Evolutionary conservation across 2,113 vertebrate genomes (phyloP).

Genomic region (Oryzias curvinotus): DNA sequence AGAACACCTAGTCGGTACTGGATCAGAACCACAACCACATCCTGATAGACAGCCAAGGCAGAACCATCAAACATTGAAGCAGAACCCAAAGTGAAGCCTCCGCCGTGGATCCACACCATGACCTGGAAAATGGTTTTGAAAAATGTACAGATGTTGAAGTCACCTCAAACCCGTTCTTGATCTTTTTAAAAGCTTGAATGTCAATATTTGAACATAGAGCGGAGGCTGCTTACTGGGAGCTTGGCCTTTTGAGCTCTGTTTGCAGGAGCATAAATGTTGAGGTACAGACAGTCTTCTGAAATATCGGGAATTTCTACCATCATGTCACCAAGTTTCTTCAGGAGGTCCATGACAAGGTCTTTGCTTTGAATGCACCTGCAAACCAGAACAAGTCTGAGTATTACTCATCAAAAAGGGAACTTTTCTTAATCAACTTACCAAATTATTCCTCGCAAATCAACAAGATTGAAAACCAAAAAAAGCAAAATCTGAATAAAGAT

Average conservation of each 20-base stretch:
- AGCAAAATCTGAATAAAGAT: too few species aligned
- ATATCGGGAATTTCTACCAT: conserved; percentile 28
- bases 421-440: background rate
- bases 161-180: too few species aligned
- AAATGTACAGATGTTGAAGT: background rate
- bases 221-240: conserved; percentile 69
- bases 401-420: background rate
- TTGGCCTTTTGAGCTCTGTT: conserved; percentile 55
- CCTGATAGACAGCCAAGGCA: conserved; percentile 79
- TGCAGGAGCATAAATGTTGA: conserved; percentile 75
- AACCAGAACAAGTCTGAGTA: background rate
- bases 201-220: background rate
- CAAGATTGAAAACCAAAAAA: background rate
- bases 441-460: too few species aligned
- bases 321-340: background rate
- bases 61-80: conserved; percentile 80
- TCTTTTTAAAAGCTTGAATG: too few species aligned
- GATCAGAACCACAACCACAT: conserved; percentile 83
- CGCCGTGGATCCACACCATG: conserved; percentile 89
- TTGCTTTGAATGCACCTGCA: conserved; percentile 70
- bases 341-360: fast-evolving
- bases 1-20: conserved; percentile 84
- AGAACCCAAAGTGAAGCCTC: conserved; percentile 62
- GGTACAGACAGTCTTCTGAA: conserved; percentile 80
- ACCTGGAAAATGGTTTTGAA: conserved; percentile 71